A percentile compares a stretch with the other conserved stretches of the same genome.
phyloP scores from a whole-genome alignment of 2,888 invertebrate genomes.

The Latrodectus elegans region DNA sequence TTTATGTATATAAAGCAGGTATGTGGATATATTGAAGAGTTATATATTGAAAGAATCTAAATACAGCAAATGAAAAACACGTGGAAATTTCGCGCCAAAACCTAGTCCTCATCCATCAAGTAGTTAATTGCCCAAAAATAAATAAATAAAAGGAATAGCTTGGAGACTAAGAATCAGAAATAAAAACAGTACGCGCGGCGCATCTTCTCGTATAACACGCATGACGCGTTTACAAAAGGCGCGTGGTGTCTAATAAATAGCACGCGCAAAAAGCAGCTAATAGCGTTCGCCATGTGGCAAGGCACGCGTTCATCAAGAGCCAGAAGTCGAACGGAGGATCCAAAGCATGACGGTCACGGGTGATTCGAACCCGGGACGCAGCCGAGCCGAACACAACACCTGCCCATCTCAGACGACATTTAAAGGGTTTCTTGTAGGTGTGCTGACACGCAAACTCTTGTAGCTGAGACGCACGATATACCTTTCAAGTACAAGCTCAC shows the following conservation, averaged over 20 bases:
- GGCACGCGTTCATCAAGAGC: neutral
- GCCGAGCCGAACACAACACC: slow-evolving; percentile 52
- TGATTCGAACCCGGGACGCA: slow-evolving; percentile 55
- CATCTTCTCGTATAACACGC: slow-evolving; percentile 50
- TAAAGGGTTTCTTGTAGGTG: slow-evolving; percentile 45
- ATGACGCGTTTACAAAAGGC: slow-evolving; percentile 21
- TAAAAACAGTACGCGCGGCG: neutral
- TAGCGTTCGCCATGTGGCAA: slow-evolving; percentile 47
- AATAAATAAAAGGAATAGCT: neutral
- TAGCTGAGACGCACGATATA: too few relatives aligned
- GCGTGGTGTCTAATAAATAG: slow-evolving; percentile 23
- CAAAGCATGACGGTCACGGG: slow-evolving; percentile 66
- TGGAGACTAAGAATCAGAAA: neutral
- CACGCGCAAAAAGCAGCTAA: slow-evolving; percentile 30
- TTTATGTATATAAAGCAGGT: too few relatives aligned
- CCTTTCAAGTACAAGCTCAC: too few relatives aligned
- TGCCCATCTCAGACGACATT: slow-evolving; percentile 22
- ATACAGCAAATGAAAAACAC: neutral
- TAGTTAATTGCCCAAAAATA: neutral
- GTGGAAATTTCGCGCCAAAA: neutral
- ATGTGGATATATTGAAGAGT: too few relatives aligned
- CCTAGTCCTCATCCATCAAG: neutral
- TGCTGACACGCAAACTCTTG: neutral
- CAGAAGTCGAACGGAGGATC: slow-evolving; percentile 58
- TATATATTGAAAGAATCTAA: neutral